Evolutionary conservation across 2,888 invertebrate species (phyloP), one percentile per base, ranked within the genome.

Genomic region (Tuta absoluta): DNA sequence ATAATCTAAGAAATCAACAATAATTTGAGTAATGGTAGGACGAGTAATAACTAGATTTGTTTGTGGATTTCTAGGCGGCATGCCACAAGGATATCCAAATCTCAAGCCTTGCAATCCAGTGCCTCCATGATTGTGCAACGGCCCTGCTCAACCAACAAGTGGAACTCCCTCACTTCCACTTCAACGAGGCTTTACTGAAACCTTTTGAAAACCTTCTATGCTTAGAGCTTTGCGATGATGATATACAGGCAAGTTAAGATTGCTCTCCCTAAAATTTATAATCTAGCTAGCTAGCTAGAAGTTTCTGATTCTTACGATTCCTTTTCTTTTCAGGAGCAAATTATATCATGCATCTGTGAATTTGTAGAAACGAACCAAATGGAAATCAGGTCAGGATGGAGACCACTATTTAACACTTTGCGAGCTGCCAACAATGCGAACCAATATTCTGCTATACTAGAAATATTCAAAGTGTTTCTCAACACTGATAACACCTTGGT

Each of bases 311-410:
- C 33, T 58, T 33, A 33, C 23, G 8, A 12, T n/a, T 33, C 14
- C 7, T 67, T 51, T 28, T 49, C 28, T 68, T 91, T 90, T 28
- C 89, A 97, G 96, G 95, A 95, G 82, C 95, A 95, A 90, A 98
- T 99, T 74, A 97, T 99, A 56, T 97, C 97, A 63, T 98, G 98
- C 73, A 95, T 99, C 59, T 98, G 98, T 83, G 98, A 98, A 86
- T 97, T 99, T 75, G 98, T 99, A 0, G 98, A 98, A 85, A 97
- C 97, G 0, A 98, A 97, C 82, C 93, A 97, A 73, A 95, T 96
- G 67, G 98, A 98, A 90, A 98, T 99, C 51, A 94, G 97, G 71
- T 98, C 98, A 0, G 99, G 99, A 0, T 99, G 99, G 99, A 93
- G 98, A 63, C 98, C 99, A 0, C 89, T 99, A 1, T 99, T 99